phyloP scores from a whole-genome alignment of 2,888 invertebrate species.

The Oxystoma pomonae region DNA sequence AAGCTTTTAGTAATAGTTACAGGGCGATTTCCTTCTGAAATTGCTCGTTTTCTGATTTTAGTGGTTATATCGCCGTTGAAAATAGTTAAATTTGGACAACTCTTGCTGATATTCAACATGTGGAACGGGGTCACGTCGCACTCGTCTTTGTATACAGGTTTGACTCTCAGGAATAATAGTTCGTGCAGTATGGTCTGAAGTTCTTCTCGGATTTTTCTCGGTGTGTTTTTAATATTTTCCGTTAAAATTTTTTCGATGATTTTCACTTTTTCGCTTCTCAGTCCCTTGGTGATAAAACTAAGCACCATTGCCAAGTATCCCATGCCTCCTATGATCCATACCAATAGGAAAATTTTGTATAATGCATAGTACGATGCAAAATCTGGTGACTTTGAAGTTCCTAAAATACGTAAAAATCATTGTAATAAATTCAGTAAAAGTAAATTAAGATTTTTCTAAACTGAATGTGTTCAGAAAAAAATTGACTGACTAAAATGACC shows the following conservation, averaged over 20 bases:
- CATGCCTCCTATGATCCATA: conserved; percentile 89
- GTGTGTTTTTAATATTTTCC: conserved; percentile 71
- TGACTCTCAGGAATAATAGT: conserved; percentile 75
- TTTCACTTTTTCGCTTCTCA: conserved; percentile 70
- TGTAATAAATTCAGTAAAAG: too few relatives aligned
- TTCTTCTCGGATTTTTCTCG: conserved; percentile 63
- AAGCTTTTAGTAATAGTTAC: conserved; percentile 56
- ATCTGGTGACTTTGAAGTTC: background rate
- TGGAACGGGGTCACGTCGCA: conserved; percentile 46
- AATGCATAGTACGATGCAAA: conserved; percentile 62
- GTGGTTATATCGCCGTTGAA: conserved; percentile 49
- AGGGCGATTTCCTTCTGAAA: conserved; percentile 55
- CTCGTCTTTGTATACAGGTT: conserved; percentile 66
- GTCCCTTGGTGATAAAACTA: conserved; percentile 75
- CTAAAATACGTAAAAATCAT: too few relatives aligned
- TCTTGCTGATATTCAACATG: conserved; percentile 54
- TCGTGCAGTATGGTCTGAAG: conserved; percentile 51
- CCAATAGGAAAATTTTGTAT: conserved; percentile 76
- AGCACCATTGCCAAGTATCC: conserved; percentile 89
- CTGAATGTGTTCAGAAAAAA: too few relatives aligned
- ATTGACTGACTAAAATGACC: too few relatives aligned
- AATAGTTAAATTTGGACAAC: conserved; percentile 71
- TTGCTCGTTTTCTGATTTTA: conserved; percentile 52
- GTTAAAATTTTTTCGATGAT: conserved; percentile 74
- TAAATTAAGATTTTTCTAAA: too few relatives aligned